Evolutionary conservation across 2,113 vertebrate species (phyloP), one percentile per base, ranked within the genome.

Genomic region (Callocephalon fimbriatum): DNA sequence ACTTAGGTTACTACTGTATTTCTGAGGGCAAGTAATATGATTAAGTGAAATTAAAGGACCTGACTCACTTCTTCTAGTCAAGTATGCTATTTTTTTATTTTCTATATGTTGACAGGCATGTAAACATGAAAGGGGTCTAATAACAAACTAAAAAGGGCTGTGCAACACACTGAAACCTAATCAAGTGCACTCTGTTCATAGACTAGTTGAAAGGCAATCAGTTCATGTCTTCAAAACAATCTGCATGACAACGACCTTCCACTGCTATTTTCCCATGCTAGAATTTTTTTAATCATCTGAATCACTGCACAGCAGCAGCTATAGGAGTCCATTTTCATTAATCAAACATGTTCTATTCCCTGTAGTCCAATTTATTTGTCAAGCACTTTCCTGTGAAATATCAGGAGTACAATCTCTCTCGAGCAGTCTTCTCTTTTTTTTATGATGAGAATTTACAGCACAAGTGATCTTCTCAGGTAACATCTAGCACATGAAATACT

Each of bases 121-220:
- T 35, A 89, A 76, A 67, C 68, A 45, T 47, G 7, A 61, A 75
- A 86, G 40, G 37, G 6, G 67, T 76, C 27, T n/a, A 94, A 45
- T 13, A 75, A 88, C 71, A 63, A 47, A 85, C 11, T 44, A 35
- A 78, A 93, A 85, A 76, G n/a, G 54, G 38, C 15, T 79, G 26
- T 84, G 65, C 37, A 85, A 91, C 66, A 72, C 72, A 84, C 44
- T 59, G 74, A 91, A 94, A 89, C 9, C 20, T 70, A 95, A 97
- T 92, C 77, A 87, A 87, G 77, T 84, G 70, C 48, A 58, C 23
- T 66, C 16, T 35, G 78, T 54, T 83, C 79, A 79, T 18, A 86
- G 65, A 79, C 12, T 14, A 35, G 54, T 61, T 1, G 0, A 77
- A 94, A 96, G 90, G 35, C 50, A 79, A 71, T 14, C 31, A 47